Conservation (phyloP, 2,113 vertebrate species). For the Echinops telfairi region DNA sequence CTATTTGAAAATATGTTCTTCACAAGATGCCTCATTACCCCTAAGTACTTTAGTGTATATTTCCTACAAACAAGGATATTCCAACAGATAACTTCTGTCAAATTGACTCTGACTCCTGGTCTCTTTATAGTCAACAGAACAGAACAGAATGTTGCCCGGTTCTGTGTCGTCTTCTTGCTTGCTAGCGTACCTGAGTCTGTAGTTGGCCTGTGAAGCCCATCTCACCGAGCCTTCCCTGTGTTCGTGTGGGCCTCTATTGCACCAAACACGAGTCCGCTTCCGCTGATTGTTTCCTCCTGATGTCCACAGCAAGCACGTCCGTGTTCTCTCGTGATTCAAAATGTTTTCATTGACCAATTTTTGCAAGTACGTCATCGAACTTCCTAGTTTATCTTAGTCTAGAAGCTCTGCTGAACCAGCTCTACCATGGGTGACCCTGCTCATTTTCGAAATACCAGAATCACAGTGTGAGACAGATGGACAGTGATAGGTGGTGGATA, state of each 20-base stretch:
- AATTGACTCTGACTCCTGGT: too few relatives aligned
- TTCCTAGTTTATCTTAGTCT: not conserved
- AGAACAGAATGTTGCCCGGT: not conserved
- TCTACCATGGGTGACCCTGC: not conserved
- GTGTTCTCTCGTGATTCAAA: not conserved
- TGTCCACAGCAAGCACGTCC: not conserved
- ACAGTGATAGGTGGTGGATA: not conserved
- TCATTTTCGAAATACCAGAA: not conserved
- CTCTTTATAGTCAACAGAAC: not conserved
- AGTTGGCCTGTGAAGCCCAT: not conserved
- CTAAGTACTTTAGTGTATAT: not conserved
- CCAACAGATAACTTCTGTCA: not conserved
- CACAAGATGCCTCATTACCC: not conserved
- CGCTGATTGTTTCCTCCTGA: not conserved
- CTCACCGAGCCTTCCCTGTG: not conserved
- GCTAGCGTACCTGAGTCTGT: not conserved
- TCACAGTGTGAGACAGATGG: not conserved
- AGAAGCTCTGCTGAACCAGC: not conserved
- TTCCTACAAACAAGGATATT: not conserved
- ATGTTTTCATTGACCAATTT: not conserved
- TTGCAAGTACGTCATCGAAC: too few relatives aligned
- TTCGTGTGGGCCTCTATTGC: not conserved
- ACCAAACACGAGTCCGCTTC: not conserved
- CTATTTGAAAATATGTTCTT: not conserved
- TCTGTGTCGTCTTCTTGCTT: not conserved